Percentiles rank a stretch among this genome's conserved stretches.
These are phyloP conservation scores for Neostethus bicornis DNA, from an alignment of 2,797 vertebrate genomes.

Conservation along the genomic window DNA sequence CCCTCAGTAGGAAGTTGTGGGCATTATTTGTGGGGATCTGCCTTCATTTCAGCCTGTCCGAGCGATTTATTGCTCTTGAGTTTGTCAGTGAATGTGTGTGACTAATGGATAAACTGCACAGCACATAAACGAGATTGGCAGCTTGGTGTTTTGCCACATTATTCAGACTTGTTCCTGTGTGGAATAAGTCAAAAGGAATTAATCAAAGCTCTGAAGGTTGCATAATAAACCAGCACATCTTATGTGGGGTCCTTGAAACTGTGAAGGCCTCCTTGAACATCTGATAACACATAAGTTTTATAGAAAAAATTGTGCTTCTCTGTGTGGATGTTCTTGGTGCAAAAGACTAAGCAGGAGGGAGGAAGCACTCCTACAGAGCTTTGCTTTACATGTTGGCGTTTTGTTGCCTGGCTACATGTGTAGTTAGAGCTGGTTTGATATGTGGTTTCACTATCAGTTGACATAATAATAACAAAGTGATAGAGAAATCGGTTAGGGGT, in stretches of 20 bases:
- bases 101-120: constrained; percentile 29
- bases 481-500: constrained; percentile 22
- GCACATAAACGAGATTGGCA: constrained; percentile 31
- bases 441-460: constrained; percentile 47
- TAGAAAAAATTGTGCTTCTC: constrained; percentile 14
- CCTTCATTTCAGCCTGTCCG: constrained; percentile 17
- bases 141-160: constrained; percentile 27
- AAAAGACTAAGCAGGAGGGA: constrained; percentile 43
- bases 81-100: background rate
- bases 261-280: constrained; percentile 3
- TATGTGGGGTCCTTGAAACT: background rate
- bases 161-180: constrained; percentile 6
- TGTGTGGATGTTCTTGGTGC: constrained; percentile 19
- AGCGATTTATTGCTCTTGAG: constrained; percentile 12
- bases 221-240: constrained; percentile 6
- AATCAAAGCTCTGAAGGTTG: background rate
- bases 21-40: background rate
- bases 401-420: constrained; percentile 72
- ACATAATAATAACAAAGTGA: constrained; percentile 34
- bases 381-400: constrained; percentile 40
- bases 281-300: constrained; percentile 14
- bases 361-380: constrained; percentile 35
- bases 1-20: constrained; percentile 18
- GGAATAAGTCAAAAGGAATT: constrained; percentile 19
- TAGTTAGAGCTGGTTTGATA: constrained; percentile 41